Percentiles rank a stretch among this genome's conserved stretches.
Conservation (phyloP, 1,140 invertebrate species). For the Hypothenemus hampei region DNA sequence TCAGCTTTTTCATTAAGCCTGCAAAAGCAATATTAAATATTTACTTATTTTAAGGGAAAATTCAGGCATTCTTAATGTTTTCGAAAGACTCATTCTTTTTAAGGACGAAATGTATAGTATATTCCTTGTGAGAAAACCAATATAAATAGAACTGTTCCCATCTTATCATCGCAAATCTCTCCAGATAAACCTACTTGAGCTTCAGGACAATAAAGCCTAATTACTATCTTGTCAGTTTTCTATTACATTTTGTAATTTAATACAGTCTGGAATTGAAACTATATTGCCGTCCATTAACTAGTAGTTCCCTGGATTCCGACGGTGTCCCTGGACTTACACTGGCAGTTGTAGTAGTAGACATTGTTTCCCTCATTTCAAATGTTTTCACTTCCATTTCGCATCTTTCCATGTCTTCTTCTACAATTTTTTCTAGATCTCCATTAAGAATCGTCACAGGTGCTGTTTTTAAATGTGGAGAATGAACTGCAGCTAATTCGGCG, state of each 20-base stretch:
- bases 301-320: slow-evolving; percentile 60
- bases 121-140: too few relatives aligned
- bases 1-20: too few relatives aligned
- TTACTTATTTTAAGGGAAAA: too few relatives aligned
- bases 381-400: slow-evolving; percentile 34
- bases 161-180: too few relatives aligned
- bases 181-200: too few relatives aligned
- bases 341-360: slow-evolving; percentile 52
- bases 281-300: slow-evolving; percentile 52
- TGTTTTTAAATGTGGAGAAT: slow-evolving; percentile 46
- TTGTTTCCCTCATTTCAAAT: slow-evolving; percentile 39
- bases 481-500: slow-evolving; percentile 44
- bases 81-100: too few relatives aligned
- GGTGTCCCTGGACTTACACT: slow-evolving; percentile 63
- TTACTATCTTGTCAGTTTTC: too few relatives aligned
- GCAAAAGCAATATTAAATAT: too few relatives aligned
- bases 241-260: slow-evolving; percentile 15
- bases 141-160: too few relatives aligned
- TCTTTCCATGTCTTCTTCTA: slow-evolving; percentile 50
- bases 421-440: slow-evolving; percentile 49
- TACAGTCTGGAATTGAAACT: slow-evolving; percentile 40
- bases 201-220: too few relatives aligned
- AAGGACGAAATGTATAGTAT: too few relatives aligned
- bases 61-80: too few relatives aligned
- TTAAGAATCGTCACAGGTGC: slow-evolving; percentile 47